Base-by-base conservation (phyloP, 1,140 invertebrate genomes). In the Rhagoletis pomonella region DNA sequence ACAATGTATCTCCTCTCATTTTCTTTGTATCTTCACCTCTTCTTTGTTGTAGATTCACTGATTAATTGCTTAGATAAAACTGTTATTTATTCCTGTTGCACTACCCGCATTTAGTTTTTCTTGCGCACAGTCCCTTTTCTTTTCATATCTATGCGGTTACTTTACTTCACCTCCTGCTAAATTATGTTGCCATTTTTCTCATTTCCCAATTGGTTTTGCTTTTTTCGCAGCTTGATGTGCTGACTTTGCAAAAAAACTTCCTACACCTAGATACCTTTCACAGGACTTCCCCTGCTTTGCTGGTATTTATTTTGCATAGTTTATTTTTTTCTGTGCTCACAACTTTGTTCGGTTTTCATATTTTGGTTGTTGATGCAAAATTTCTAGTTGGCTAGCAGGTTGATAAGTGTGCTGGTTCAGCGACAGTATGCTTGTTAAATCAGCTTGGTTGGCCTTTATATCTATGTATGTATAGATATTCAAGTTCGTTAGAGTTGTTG, bases 61-160 rank as follows among this genome's bases (percentile, higher is more conserved):
- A 81, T 81, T 81, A 81, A 81, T 55, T n/a, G 47, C 19, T 81
- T 17, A 81, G 73, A 81, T 81, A 81, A 81, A 81, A 81, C 19
- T 58, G 44, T n/a, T 4, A 67, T 67, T 67, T 67, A 6, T 67
- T 4, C 64, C 5, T 29, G 29, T 19, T 39, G n/a, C 1, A 29
- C 29, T 67, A 12, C 19, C n/a, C n/a, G 19, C 64, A 39, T 67
- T 4, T 67, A 9, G 3, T 67, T 7, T 2, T 10, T 55, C 50
- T 9, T 9, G 5, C 50, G 10, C 50, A 55, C 50, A 5, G 50
- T 55, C 10, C 2, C 50, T 55, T 10, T 10, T 55, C 69, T 17
- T 73, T 73, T 12, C 7, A n/a, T 7, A 14, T 10, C 10, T 5
- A 44, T 81, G n/a, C 42, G 47, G 17, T 1, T 55, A 81, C 17